Base-by-base conservation (phyloP, 1,140 invertebrate species). In the Myzus persicae region DNA sequence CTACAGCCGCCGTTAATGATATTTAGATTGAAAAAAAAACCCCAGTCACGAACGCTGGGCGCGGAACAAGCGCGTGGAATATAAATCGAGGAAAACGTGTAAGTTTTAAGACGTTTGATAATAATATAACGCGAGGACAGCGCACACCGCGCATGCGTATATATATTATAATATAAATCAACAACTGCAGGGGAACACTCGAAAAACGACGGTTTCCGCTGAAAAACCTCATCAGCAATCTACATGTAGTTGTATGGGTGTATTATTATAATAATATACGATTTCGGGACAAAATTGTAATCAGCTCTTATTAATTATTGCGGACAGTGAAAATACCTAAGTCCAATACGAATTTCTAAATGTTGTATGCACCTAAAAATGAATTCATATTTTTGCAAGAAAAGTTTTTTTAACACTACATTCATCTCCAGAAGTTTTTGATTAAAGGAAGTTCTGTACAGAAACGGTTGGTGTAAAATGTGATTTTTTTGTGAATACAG, bases 21-120 rank as follows among this genome's bases (percentile, higher is more conserved):
- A 67, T 91, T 91, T 76, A 91, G 90, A 91, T 76, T 91, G 1
- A 46, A 48, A 81, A n/a, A 31, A 40, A 67, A 38, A 81, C 7
- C 26, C 59, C 90, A 44, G 90, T 91, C 90, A 91, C 90, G 90
- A 76, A 91, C 59, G 59, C 26, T 36, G 40, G 89, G 48, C 9
- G n/a, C 36, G 24, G 48, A 59, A 90, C n/a, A 3, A 48, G 20
- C 88, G 36, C 36, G 24, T 54, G 48, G 88, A 89, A 89, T 89
- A 54, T 54, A 36, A 89, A 89, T 89, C 36, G 11, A 51, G n/a
- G 85, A 87, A 85, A 85, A 85, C 84, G 24, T 40, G 84, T 40
- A 40, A 8, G 81, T 40, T 26, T 84, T 40, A 40, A 40, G n/a
- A n/a, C n/a, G 81, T 40, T 42, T 84, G 11, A 26, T 24, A 40